A percentile compares a stretch with the other conserved stretches of the same genome.
Evolutionary conservation across 2,797 vertebrate species (phyloP).

Genomic region (Kryptolebias ocellatus): DNA sequence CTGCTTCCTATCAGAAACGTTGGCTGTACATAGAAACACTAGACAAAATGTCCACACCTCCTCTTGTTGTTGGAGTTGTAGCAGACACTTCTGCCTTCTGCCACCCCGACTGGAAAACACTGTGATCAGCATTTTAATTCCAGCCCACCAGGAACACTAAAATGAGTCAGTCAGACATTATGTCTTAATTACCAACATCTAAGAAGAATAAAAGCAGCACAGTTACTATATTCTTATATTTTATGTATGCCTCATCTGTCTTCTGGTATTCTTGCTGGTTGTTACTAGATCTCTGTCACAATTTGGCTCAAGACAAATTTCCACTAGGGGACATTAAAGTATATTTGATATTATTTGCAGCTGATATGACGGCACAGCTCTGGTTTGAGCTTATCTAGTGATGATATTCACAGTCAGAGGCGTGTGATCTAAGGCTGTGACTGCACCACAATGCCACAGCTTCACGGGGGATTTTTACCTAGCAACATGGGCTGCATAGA

Average conservation of each 20-base stretch:
- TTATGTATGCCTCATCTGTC: not conserved
- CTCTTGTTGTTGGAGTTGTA: no score
- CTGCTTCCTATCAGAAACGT: not conserved
- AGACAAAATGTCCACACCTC: no score
- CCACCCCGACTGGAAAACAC: no score
- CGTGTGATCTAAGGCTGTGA: not conserved
- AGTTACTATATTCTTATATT: not conserved
- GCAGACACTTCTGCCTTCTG: no score
- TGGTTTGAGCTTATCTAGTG: slow-evolving; percentile 2
- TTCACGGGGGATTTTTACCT: not conserved
- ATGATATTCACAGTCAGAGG: not conserved
- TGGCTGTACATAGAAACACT: no score
- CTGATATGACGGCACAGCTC: not conserved
- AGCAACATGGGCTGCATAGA: not conserved
- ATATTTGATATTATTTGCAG: not conserved
- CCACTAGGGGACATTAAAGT: no score
- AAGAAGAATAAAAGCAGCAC: not conserved
- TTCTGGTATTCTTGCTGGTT: not conserved
- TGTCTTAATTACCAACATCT: not conserved
- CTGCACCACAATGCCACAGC: not conserved
- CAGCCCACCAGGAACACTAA: not conserved
- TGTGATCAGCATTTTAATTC: not conserved
- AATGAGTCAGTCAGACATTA: not conserved
- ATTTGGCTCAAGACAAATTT: not conserved
- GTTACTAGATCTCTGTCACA: not conserved